Conservation (phyloP, 1,140 invertebrate genomes). For the Microplitis mediator region DNA sequence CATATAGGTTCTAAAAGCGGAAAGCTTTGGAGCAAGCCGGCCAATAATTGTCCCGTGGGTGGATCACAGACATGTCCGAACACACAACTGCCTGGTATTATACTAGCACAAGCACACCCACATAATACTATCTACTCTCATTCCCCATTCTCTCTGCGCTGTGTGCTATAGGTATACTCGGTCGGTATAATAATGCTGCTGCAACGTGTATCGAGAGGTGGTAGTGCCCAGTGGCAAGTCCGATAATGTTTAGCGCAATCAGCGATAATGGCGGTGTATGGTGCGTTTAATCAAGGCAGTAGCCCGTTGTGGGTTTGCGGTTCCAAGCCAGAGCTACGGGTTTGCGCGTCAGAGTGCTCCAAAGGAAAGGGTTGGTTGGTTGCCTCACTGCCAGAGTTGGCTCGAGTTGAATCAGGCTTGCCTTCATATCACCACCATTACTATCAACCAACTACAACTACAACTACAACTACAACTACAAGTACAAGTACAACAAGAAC, state of each 20-base stretch:
- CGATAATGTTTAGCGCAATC: conserved; percentile 65
- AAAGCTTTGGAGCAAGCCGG: conserved; percentile 25
- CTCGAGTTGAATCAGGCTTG: background rate
- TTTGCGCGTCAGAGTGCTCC: conserved; percentile 41
- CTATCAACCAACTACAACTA: too few species aligned
- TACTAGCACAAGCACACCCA: background rate
- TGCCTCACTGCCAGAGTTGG: conserved; percentile 14
- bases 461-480: too few species aligned
- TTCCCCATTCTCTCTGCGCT: background rate
- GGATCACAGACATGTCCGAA: conserved; percentile 30
- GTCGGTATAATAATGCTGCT: background rate
- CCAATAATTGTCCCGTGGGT: conserved; percentile 35
- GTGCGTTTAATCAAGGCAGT: conserved; percentile 65
- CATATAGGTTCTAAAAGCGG: conserved; percentile 15
- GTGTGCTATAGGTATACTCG: background rate
- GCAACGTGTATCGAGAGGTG: background rate
- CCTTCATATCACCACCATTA: background rate
- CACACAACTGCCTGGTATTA: background rate
- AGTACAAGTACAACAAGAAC: too few species aligned
- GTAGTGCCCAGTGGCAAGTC: conserved; percentile 42
- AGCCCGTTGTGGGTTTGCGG: conserved; percentile 61
- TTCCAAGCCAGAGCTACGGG: conserved; percentile 49
- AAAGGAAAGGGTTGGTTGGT: conserved; percentile 53
- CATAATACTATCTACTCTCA: background rate
- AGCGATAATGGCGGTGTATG: conserved; percentile 64